Conservation (phyloP, 1,140 invertebrate species). For the Pentalonia nigronervosa region DNA sequence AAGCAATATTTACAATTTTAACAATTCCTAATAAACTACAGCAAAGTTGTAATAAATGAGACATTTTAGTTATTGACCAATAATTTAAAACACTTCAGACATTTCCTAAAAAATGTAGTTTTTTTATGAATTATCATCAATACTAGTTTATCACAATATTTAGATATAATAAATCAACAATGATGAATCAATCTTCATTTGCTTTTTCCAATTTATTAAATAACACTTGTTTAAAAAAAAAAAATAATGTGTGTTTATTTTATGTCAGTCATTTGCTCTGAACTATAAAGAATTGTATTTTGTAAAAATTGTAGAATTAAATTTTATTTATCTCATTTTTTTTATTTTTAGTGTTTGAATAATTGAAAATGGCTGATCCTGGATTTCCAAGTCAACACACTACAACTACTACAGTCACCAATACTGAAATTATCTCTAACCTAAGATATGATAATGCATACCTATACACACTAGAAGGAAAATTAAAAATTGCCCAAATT, state of each 20-base stretch:
- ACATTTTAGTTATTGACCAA: too few species aligned
- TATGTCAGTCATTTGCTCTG: not conserved
- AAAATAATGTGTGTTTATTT: not conserved
- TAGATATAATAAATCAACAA: too few species aligned
- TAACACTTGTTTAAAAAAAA: too few species aligned
- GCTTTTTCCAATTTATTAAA: too few species aligned
- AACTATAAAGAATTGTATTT: not conserved
- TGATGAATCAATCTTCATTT: too few species aligned
- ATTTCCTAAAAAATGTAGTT: too few species aligned
- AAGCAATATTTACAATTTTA: too few species aligned
- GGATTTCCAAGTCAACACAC: slow-evolving; percentile 73
- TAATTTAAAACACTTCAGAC: too few species aligned
- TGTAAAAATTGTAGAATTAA: not conserved
- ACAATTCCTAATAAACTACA: too few species aligned
- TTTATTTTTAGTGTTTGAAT: not conserved
- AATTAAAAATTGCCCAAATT: slow-evolving; percentile 80
- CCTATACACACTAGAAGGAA: slow-evolving; percentile 75
- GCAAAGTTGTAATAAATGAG: too few species aligned
- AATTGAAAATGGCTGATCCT: slow-evolving; percentile 66
- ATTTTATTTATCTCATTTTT: not conserved
- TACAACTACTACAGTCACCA: slow-evolving; percentile 74
- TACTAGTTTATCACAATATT: too few species aligned
- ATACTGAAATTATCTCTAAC: slow-evolving; percentile 73
- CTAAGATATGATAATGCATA: slow-evolving; percentile 78
- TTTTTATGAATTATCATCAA: too few species aligned